Evolutionary conservation across 2,113 vertebrate genomes (phyloP), one percentile per base, ranked within the genome.

Genomic region (Eublepharis macularius): DNA sequence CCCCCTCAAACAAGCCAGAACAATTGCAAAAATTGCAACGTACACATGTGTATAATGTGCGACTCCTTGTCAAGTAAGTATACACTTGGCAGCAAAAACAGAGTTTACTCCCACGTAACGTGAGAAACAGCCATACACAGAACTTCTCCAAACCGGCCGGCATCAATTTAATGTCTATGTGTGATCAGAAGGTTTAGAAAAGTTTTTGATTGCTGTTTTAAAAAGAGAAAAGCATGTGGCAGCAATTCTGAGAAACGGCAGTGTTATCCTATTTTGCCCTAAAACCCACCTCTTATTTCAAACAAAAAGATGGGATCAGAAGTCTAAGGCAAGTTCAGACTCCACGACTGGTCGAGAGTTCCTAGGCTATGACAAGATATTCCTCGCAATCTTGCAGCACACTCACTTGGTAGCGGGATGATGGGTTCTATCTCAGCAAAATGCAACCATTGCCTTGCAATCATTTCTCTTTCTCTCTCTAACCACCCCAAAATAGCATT

Each of bases 291-390:
- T 13, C 34, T 82, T 74, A 80, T 82, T 60, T 49, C 51, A 73
- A n/a, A 45, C 51, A 2, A 0, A 51, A 69, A 7, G n/a, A 45
- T 21, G 1, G 29, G 0, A 0, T 0, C 2, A 43, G 26, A 32
- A 84, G 79, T 14, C 1, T 63, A 1, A 3, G 21, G 1, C 0
- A 5, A 0, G 6, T 63, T 81, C 76, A 45, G 66, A 68, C 83
- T 14, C 0, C 24, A 9, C 19, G 1, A 9, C 10, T n/a, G 29
- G 76, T 24, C 49, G 19, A 24, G 65, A 9, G 3, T 43, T 57
- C 84, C 65, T 7, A 34, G 77, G 78, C 89, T 84, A 54, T 9
- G 16, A 54, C 49, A 8, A n/a, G 39, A 13, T 12, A 8, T 3
- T 21, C 36, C 24, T 39, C 24, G 6, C 26, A 51, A 26, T 69